Base-by-base conservation (phyloP, 2,888 invertebrate species). In the Plebejus anna region DNA sequence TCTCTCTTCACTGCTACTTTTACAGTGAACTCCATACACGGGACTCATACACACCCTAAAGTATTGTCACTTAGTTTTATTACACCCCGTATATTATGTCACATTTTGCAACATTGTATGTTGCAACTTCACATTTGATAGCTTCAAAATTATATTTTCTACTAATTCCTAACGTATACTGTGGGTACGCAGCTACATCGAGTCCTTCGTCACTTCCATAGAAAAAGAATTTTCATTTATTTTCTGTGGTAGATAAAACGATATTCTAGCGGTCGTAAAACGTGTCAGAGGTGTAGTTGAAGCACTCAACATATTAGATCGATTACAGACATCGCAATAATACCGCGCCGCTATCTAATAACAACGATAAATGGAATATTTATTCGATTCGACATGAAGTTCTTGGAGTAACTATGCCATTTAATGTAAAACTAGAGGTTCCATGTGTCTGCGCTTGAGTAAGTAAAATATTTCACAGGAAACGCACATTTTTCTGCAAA, bases 271-370 rank as follows among this genome's bases (percentile, higher is more conserved):
- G 61, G 61, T 28, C 61, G 28, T 32, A 61, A 59, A 61, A 28
- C 61, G 61, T 28, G 61, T 28, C 61, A 11, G 61, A 28, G 28
- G 61, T 61, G 9, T 32, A 61, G 22, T 59, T n/a, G 59, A 3
- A 59, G 61, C 61, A 61, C 61, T 28, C 61, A 61, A 32, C 61
- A 61, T 32, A 61, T 61, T 61, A 61, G 61, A 61, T 61, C 61
- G 28, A 32, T 61, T 61, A 61, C 61, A 61, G 22, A 59, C 11
- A 61, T 61, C 22, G 28, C 61, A 28, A 61, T 61, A 61, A 22
- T 22, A 59, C 7, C 7, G 1, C 2, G 1, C 28, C 3, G 28
- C 61, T 61, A 61, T 61, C 11, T 61, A 28, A 28, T 11, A 61
- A 61, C 28, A 61, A 9, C 28, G 59, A 59, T 22, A 59, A 59